Evolutionary conservation across 2,888 invertebrate genomes (phyloP).

Genomic region (Pyrrhia umbra): DNA sequence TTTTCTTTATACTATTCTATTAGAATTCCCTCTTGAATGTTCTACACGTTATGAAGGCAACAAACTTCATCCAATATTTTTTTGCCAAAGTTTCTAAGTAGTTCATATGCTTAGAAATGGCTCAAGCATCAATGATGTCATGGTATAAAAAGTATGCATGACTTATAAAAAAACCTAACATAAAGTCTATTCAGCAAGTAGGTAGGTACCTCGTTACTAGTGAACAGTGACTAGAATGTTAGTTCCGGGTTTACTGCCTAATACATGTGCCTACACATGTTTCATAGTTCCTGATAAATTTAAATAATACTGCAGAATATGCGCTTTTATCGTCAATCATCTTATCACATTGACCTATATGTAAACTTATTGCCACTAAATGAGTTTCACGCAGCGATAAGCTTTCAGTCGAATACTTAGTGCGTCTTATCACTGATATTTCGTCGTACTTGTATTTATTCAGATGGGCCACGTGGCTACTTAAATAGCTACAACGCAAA

Average conservation of each 20-base stretch:
- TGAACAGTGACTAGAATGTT: constrained; percentile 3
- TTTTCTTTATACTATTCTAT: constrained; percentile 30
- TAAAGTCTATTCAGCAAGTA: constrained; percentile 5
- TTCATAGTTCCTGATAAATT: constrained; percentile 12
- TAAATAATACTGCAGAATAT: constrained; percentile 22
- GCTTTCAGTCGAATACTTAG: constrained; percentile 52
- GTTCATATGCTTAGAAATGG: constrained; percentile 32
- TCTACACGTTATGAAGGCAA: constrained; percentile 26
- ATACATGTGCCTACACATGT: not conserved
- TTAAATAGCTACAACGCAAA: constrained; percentile 22
- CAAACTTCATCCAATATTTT: constrained; percentile 31
- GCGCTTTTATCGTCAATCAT: constrained; percentile 59
- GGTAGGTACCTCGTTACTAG: too few species aligned
- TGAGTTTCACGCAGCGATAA: constrained; percentile 59
- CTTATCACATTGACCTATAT: constrained; percentile 67
- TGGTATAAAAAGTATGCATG: constrained; percentile 24
- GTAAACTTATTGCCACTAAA: constrained; percentile 58
- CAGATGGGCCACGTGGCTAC: constrained; percentile 26
- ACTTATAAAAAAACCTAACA: constrained; percentile 7
- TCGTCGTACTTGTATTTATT: constrained; percentile 45
- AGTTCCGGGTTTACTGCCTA: not conserved
- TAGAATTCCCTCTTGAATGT: constrained; percentile 22
- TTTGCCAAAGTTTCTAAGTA: constrained; percentile 29
- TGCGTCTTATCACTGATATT: constrained; percentile 57
- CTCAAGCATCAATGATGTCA: constrained; percentile 34